Evolutionary conservation across 2,113 vertebrate genomes (phyloP).

Genomic region (Antigone vipio): DNA sequence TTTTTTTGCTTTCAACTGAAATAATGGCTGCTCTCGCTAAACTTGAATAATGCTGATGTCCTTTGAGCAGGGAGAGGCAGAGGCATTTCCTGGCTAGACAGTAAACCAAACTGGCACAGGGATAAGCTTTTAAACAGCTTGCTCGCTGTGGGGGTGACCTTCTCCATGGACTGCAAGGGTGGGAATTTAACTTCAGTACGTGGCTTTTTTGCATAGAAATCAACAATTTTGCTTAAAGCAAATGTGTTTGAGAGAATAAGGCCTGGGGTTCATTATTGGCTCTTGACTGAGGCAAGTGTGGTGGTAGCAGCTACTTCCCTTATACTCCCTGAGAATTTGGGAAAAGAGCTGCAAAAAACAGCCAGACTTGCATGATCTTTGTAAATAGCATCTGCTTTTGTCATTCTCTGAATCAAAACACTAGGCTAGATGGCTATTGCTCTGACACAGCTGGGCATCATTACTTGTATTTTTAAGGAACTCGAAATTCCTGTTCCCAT

Average conservation of each 20-base stretch:
- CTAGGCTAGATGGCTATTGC: background rate
- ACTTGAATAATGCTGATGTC: background rate
- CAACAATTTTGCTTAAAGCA: rapidly evolving
- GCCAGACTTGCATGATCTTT: background rate
- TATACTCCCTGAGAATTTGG: no score
- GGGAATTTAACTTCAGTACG: background rate
- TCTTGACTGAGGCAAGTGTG: rapidly evolving
- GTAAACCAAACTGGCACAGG: background rate
- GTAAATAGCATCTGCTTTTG: conserved; percentile 39
- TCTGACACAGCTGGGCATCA: conserved; percentile 46
- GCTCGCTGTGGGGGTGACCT: background rate
- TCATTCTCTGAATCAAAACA: background rate
- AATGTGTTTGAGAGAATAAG: background rate
- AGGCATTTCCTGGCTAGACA: conserved; percentile 20
- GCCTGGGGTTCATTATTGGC: background rate
- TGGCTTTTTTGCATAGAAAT: background rate
- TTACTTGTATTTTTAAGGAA: conserved; percentile 26
- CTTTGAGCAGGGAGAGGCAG: background rate
- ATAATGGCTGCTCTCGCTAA: background rate
- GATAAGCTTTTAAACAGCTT: background rate
- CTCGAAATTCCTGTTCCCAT: background rate
- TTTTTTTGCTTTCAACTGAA: background rate
- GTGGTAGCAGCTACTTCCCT: background rate
- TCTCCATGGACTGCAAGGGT: background rate
- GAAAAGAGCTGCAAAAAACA: background rate